Evolutionary conservation across 2,888 invertebrate species (phyloP).

Genomic region (Pasiphila rectangulata): DNA sequence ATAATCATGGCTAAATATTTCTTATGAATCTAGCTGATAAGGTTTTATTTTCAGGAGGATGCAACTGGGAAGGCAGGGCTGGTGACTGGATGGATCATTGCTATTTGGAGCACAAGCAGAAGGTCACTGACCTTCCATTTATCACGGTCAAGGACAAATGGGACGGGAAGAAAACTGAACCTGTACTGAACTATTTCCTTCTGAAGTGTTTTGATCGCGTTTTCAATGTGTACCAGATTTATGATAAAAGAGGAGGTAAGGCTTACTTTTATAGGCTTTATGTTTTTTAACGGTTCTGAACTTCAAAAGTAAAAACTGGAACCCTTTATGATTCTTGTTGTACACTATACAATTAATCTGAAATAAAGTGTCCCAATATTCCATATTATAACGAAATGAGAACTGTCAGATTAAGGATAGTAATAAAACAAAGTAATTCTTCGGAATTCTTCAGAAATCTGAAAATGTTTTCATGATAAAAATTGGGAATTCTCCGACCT

Average conservation of each 20-base stretch:
- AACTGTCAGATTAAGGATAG: too few relatives aligned
- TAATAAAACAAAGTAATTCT: too few relatives aligned
- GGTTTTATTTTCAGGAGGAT: conserved; percentile 60
- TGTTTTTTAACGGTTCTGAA: neutral
- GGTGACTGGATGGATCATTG: conserved; percentile 83
- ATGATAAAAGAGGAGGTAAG: conserved; percentile 73
- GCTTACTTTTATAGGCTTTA: neutral
- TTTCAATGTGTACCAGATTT: conserved; percentile 78
- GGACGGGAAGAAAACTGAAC: conserved; percentile 70
- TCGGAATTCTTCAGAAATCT: too few relatives aligned
- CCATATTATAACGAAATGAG: too few relatives aligned
- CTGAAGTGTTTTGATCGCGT: conserved; percentile 70
- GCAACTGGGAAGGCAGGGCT: conserved; percentile 81
- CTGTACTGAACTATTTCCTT: conserved; percentile 72
- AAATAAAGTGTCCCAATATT: too few relatives aligned
- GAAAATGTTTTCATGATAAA: too few relatives aligned
- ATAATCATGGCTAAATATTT: too few relatives aligned
- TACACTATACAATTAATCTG: too few relatives aligned
- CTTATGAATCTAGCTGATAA: too few relatives aligned
- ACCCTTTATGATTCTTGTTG: neutral
- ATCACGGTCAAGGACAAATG: conserved; percentile 73
- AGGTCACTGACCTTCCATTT: conserved; percentile 75
- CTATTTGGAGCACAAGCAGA: conserved; percentile 73
- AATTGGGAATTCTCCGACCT: too few relatives aligned
- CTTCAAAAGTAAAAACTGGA: too few relatives aligned